Base-by-base conservation (phyloP, 2,888 invertebrate species). In the Subacronicta megacephala region DNA sequence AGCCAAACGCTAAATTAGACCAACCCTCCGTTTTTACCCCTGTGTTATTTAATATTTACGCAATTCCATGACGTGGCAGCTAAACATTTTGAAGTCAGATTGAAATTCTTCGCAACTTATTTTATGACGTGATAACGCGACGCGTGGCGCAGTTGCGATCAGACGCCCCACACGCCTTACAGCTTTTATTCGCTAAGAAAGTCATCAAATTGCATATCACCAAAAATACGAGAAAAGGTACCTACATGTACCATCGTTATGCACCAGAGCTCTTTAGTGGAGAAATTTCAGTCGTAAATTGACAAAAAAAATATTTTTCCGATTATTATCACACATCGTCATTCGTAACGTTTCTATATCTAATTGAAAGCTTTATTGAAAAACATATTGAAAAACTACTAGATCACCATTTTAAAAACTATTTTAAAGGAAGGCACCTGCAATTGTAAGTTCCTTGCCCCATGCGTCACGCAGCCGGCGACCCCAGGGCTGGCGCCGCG, bases 41-140 rank as follows among this genome's bases (percentile, higher is more conserved):
- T 60, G 43, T 53, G 54, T 74, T 71, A 75, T 75, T 68, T 73
- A 75, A 75, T 75, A 73, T 73, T 72, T 73, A 73, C 62, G 75
- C 67, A 75, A 70, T 58, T 20, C 17, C 17, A 51, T 66, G 59
- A 47, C 63, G 53, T 47, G 58, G 16, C 68, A 2, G 7, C 18
- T 17, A 20, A 33, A 37, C 13, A 17, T 18, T 40, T 31, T 15
- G 18, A 23, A 12, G 10, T 35, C 18, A 33, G 15, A 13, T 38
- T 29, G 45, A 15, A n/a, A 33, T 13, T 31, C 4, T 7, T 23
- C 16, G 12, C 26, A 10, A 6, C 20, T 26, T 7, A 18, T 37
- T 17, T 35, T 35, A 4, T 37, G 12, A n/a, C 7, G 7, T 7
- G 18, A 2, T n/a, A 17, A 18, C 10, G 1, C n/a, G n/a, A n/a